A percentile compares a stretch with the other conserved stretches of the same genome.
Conservation (phyloP, 2,113 vertebrate species). For the Albula goreensis region DNA sequence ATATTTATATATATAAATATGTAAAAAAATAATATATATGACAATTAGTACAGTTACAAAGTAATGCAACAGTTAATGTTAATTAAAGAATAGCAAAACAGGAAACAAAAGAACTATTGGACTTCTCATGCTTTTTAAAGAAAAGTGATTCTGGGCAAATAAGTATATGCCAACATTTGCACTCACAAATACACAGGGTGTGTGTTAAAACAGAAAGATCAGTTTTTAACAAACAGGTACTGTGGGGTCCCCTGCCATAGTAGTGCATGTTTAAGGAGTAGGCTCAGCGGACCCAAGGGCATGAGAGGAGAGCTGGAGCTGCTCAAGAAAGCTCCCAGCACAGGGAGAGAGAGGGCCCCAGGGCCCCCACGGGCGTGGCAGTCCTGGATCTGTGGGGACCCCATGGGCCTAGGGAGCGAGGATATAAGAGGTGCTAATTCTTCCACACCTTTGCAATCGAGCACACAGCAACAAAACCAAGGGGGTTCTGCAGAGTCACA, state of each 20-base stretch:
- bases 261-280: neutral
- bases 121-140: neutral
- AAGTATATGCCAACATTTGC: neutral
- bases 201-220: neutral
- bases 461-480: neutral
- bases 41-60: too few species aligned
- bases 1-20: too few species aligned
- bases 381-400: neutral
- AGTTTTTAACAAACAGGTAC: neutral
- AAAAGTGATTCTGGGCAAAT: neutral
- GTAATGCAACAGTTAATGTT: too few species aligned
- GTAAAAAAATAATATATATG: too few species aligned
- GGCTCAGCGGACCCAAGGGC: neutral
- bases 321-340: neutral
- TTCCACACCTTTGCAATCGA: neutral
- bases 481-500: neutral
- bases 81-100: neutral
- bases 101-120: neutral
- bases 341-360: neutral
- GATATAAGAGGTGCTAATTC: neutral
- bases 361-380: neutral
- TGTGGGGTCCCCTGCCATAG: neutral
- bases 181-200: neutral
- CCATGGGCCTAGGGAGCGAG: neutral
- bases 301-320: neutral